Evolutionary conservation across 1,140 invertebrate genomes (phyloP).

Genomic region (Lordiphosa stackelbergi): DNA sequence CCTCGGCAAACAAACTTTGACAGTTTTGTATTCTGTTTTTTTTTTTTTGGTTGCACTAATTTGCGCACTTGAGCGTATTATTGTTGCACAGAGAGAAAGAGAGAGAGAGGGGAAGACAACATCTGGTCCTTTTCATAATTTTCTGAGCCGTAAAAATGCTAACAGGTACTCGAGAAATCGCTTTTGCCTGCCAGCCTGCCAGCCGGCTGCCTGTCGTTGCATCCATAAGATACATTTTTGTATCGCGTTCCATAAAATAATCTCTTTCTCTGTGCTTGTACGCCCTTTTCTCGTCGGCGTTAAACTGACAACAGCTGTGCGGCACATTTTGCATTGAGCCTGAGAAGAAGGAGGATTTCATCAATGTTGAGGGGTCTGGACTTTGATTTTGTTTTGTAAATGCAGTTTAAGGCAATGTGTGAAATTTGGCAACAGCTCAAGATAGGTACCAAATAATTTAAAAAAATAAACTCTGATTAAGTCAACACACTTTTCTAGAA

Average conservation of each 20-base stretch:
- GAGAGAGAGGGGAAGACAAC: slow-evolving; percentile 1
- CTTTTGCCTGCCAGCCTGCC: slow-evolving; percentile 3
- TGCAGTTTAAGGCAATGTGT: slow-evolving; percentile 18
- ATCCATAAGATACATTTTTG: slow-evolving; percentile 53
- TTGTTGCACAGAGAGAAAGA: slow-evolving; percentile 25
- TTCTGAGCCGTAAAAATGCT: slow-evolving; percentile 18
- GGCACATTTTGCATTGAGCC: slow-evolving; percentile 31
- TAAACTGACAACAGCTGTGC: slow-evolving; percentile 59
- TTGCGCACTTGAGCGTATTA: slow-evolving; percentile 47
- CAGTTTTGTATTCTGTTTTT: slow-evolving; percentile 7
- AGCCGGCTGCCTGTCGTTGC: slow-evolving; percentile 22
- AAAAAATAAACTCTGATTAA: no score
- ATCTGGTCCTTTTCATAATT: slow-evolving; percentile 14
- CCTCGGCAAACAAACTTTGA: slow-evolving; percentile 16
- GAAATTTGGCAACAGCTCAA: slow-evolving; percentile 27
- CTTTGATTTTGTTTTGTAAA: slow-evolving; percentile 21
- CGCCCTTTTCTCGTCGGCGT: slow-evolving; percentile 12
- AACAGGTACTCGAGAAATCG: slow-evolving; percentile 18
- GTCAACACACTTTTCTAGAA: no score
- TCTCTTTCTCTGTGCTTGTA: slow-evolving; percentile 10
- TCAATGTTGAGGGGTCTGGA: slow-evolving; percentile 18
- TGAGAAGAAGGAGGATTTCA: slow-evolving; percentile 16
- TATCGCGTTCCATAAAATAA: slow-evolving; percentile 16
- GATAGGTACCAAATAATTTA: no score
- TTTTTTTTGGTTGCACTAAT: slow-evolving; percentile 48